Base-by-base conservation (phyloP, 1,140 invertebrate species). In the Chionoecetes opilio region DNA sequence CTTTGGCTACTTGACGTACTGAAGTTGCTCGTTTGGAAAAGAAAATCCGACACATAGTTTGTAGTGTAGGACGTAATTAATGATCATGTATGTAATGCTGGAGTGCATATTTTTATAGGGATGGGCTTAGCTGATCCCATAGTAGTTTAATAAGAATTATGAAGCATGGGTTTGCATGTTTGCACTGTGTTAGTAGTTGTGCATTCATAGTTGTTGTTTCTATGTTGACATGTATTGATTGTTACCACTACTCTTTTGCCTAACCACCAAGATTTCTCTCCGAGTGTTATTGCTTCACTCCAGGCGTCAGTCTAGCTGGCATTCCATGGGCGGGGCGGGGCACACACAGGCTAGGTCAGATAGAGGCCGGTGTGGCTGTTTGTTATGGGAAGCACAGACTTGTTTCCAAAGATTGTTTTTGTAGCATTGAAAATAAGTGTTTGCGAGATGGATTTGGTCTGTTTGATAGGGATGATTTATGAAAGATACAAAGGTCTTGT, bases 111-210 rank as follows among this genome's bases (percentile, higher is more conserved):
- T 93, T 93, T 93, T 93, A 93, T 31, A 46, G 82, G 92, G 92
- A 93, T 86, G 31, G 75, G 88, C 90, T 94, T 90, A 89, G 35
- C 53, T 89, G 86, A 89, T 93, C 87, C 93, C 41, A 89, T 89
- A 89, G 86, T 89, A 89, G 86, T 90, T 94, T 89, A 26, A 75
- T 75, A 94, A 89, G 82, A 41, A 34, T 94, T 86, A 94, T 89
- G 26, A 63, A 90, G 93, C 93, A 94, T 94, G 87, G 88, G 63
- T 90, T 94, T 94, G 93, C 93, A 94, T 94, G 93, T 90, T 82
- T 94, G 87, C 93, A 94, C 93, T 94, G 93, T 94, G 87, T 94
- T 94, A 38, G 93, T 94, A 94, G 93, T 94, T 94, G 93, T 94
- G 87, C 93, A 94, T 90, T 94, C 93, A 94, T 94, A 90, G 41